Evolutionary conservation across 2,797 vertebrate species (phyloP).

Genomic region (Chrosomus eos): DNA sequence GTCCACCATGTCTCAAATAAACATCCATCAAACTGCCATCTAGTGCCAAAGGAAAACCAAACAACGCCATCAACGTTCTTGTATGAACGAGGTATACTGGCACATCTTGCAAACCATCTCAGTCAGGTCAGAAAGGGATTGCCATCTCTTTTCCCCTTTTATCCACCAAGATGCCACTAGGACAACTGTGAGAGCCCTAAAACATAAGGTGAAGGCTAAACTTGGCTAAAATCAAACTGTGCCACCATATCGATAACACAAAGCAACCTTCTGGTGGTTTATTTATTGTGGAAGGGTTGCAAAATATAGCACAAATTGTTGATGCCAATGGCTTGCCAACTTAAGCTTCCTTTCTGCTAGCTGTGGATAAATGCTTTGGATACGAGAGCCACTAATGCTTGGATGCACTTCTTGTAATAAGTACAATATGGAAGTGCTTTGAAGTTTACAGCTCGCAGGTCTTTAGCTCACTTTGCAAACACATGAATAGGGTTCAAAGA

Average conservation of each 20-base stretch:
- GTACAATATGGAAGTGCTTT: slow-evolving; percentile 36
- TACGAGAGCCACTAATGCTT: slow-evolving; percentile 42
- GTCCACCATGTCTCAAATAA: slow-evolving; percentile 77
- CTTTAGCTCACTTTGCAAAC: slow-evolving; percentile 37
- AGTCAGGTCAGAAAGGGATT: background rate
- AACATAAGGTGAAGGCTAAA: background rate
- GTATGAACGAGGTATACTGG: background rate
- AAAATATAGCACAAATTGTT: slow-evolving; percentile 2
- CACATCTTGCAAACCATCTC: background rate
- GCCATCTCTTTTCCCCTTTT: background rate
- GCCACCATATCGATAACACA: background rate
- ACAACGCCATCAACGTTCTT: background rate
- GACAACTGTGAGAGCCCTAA: background rate
- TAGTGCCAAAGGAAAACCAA: slow-evolving; percentile 5
- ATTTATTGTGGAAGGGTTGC: slow-evolving; percentile 3
- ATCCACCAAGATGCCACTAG: background rate
- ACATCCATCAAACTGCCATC: slow-evolving; percentile 66
- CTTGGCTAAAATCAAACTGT: background rate
- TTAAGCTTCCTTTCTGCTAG: slow-evolving; percentile 49
- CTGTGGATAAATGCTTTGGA: slow-evolving; percentile 40
- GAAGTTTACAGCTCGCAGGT: slow-evolving; percentile 32
- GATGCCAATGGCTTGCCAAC: slow-evolving; percentile 36
- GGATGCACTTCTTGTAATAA: slow-evolving; percentile 44
- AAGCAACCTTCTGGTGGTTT: slow-evolving; percentile 2
- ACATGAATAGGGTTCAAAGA: slow-evolving; percentile 28